phyloP scores from a whole-genome alignment of 2,797 vertebrate genomes.

The Propithecus deckenii region DNA sequence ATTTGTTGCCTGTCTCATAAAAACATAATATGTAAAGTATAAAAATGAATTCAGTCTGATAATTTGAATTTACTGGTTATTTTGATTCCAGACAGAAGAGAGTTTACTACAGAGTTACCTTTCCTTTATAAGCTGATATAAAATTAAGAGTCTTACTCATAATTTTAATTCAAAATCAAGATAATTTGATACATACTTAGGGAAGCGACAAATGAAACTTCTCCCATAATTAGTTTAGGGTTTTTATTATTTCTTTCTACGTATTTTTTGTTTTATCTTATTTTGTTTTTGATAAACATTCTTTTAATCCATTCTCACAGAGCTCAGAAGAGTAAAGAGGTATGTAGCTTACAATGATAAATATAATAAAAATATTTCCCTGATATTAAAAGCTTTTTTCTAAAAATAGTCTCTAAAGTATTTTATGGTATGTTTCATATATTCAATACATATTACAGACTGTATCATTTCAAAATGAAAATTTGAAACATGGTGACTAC shows the following conservation, averaged over 20 bases:
- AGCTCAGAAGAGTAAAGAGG: conserved; percentile 2
- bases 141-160: not conserved
- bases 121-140: conserved; percentile 39
- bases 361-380: not conserved
- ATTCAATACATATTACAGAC: conserved; percentile 10
- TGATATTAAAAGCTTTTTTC: conserved; percentile 20
- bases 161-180: conserved; percentile 48
- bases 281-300: not conserved
- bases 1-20: not conserved
- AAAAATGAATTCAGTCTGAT: not conserved
- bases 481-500: conserved; percentile 82
- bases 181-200: not conserved
- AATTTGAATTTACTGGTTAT: not conserved
- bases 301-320: conserved; percentile 28
- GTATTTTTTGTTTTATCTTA: not conserved
- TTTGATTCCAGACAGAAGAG: not conserved
- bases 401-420: conserved; percentile 12
- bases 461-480: conserved; percentile 60
- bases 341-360: conserved; percentile 7
- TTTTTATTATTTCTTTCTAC: not conserved
- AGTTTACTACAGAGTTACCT: not conserved
- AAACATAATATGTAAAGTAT: conserved; percentile 16
- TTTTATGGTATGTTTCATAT: conserved; percentile 21
- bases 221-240: not conserved
- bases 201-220: not conserved